Evolutionary conservation across 2,797 vertebrate species (phyloP).

Genomic region (Petrocephalus schoutedeni): DNA sequence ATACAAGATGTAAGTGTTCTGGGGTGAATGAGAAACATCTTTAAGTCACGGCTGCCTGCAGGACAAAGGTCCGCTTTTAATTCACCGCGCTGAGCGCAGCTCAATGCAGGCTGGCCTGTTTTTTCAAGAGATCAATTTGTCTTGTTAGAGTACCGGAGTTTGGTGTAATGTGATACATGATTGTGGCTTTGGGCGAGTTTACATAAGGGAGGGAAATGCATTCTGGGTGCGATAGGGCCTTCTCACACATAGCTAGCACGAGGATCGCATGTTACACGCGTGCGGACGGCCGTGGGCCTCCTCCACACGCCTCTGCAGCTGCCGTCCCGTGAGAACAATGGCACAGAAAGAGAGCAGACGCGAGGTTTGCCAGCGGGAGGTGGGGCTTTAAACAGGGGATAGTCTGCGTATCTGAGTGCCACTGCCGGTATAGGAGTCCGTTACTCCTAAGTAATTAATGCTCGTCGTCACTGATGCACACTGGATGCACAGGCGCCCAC

Average conservation of each 20-base stretch:
- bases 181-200: constrained; percentile 22
- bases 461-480: not conserved
- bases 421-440: not conserved
- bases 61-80: constrained; percentile 29
- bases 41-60: constrained; percentile 21
- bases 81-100: constrained; percentile 12
- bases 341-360: not conserved
- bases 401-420: not conserved
- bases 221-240: not conserved
- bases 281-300: too few relatives aligned
- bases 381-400: not conserved
- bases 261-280: not conserved
- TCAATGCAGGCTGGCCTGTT: constrained; percentile 17
- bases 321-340: not conserved
- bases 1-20: constrained; percentile 22
- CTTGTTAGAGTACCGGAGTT: constrained; percentile 25
- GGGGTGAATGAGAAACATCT: constrained; percentile 27
- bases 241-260: not conserved
- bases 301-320: not conserved
- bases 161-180: constrained; percentile 14
- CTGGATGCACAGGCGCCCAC: not conserved
- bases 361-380: not conserved
- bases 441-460: not conserved
- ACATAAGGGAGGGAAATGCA: constrained; percentile 16
- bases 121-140: constrained; percentile 32